Evolutionary conservation across 2,888 invertebrate genomes (phyloP), one percentile per base, ranked within the genome.

Genomic region (Autographa pulchrina): DNA sequence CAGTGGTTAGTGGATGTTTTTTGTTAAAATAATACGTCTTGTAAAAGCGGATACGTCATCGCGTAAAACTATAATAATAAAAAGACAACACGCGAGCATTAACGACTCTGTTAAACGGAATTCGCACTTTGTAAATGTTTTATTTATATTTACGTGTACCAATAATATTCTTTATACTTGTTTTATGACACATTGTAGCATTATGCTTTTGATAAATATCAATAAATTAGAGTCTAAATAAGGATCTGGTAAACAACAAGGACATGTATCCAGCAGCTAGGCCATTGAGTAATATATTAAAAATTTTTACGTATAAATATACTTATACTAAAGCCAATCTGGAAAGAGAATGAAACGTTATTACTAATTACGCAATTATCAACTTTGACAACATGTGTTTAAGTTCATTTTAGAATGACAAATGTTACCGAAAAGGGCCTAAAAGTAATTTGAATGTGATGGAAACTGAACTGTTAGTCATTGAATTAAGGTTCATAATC

Each of bases 181-280:
- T 43, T 43, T 43, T 43, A 43, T 14, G 14, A 6, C 5, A 16
- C 14, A 16, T 6, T 48, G 7, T 48, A n/a, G n/a, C 48, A 48
- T 48, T n/a, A 48, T 48, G n/a, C 48, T 48, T 48, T 48, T 48
- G 14, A 48, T 48, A 48, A 48, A 48, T 48, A n/a, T 48, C 48
- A 48, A 48, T 48, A 8, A 7, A 48, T 48, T 48, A n/a, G 7
- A 48, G 16, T 48, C 48, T n/a, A 16, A 43, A 48, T n/a, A 48
- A 48, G 48, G 48, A 48, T n/a, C 43, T 43, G 16, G 43, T n/a
- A 38, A 38, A 38, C 1, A 38, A 2, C 38, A 48, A 48, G 43
- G 48, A 48, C n/a, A 48, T 48, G 5, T n/a, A n/a, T 16, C 6
- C 41, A 41, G 13, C 13, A 13, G 48, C 43, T 48, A 48, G n/a